Evolutionary conservation across 2,888 invertebrate genomes (phyloP).

Genomic region (Coremacera marginata): DNA sequence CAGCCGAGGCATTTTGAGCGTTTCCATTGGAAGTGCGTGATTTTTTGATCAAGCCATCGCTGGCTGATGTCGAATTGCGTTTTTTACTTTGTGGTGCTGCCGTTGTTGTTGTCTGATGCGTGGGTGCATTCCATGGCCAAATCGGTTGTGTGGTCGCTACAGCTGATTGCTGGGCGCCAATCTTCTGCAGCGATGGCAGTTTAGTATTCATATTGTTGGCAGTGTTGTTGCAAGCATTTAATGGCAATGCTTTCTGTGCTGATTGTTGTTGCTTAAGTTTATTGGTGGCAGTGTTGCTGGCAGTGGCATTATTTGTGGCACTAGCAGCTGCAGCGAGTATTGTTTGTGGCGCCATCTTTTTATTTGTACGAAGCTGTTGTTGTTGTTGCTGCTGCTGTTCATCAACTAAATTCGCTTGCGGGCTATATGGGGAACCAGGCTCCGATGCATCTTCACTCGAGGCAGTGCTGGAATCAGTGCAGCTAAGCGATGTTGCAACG

Average conservation of each 20-base stretch:
- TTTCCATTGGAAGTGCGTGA: constrained; percentile 51
- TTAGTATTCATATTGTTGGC: constrained; percentile 38
- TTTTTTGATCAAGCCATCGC: constrained; percentile 59
- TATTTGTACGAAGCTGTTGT: constrained; percentile 42
- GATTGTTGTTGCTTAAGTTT: constrained; percentile 48
- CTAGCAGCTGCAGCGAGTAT: constrained; percentile 51
- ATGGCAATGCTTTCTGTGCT: constrained; percentile 45
- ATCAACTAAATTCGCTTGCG: constrained; percentile 69
- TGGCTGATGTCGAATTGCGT: constrained; percentile 47
- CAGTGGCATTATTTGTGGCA: constrained; percentile 29
- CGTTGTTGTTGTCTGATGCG: constrained; percentile 24
- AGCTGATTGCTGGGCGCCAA: neutral
- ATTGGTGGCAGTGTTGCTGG: constrained; percentile 33
- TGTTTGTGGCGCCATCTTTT: constrained; percentile 67
- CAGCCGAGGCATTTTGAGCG: neutral
- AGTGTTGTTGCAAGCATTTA: constrained; percentile 35
- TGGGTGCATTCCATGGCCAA: constrained; percentile 35
- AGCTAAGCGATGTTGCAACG: constrained; percentile 83
- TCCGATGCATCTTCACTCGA: constrained; percentile 86
- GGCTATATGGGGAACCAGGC: constrained; percentile 84
- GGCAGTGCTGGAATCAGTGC: constrained; percentile 74
- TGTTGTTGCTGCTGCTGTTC: constrained; percentile 71
- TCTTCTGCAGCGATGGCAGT: constrained; percentile 38
- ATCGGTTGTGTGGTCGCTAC: constrained; percentile 6
- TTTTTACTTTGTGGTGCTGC: constrained; percentile 51